A percentile compares a stretch with the other conserved stretches of the same genome.
phyloP scores from a whole-genome alignment of 2,113 vertebrate species.

The Daphoenositta chrysoptera region DNA sequence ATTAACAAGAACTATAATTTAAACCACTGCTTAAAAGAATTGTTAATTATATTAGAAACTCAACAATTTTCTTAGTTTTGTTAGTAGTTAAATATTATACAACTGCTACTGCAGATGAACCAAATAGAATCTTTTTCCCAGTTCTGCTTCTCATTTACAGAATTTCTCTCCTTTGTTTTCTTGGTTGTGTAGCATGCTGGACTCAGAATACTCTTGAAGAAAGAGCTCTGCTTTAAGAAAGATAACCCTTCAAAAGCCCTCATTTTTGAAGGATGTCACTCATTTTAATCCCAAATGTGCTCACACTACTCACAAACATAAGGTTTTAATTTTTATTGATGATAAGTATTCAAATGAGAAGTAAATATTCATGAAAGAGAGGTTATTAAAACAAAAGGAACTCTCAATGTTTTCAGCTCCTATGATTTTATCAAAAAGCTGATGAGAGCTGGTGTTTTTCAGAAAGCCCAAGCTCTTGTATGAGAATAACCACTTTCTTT shows the following conservation, averaged over 20 bases:
- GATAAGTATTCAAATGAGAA: conserved; percentile 32
- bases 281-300: conserved; percentile 46
- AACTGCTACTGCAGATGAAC: background rate
- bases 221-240: background rate
- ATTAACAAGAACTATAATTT: background rate
- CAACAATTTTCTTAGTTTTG: background rate
- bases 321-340: conserved; percentile 19
- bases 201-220: background rate
- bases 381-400: conserved; percentile 36
- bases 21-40: background rate
- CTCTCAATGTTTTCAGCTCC: background rate
- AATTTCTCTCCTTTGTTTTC: background rate
- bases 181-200: background rate
- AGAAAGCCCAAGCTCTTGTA: background rate
- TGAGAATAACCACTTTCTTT: conserved; percentile 8
- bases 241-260: background rate
- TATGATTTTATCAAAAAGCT: conserved; percentile 2
- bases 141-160: background rate
- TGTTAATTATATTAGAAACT: background rate
- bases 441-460: conserved; percentile 7
- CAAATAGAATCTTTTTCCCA: background rate
- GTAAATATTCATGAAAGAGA: conserved; percentile 27
- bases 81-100: background rate
- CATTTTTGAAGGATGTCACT: conserved; percentile 22
- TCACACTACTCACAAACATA: background rate